Evolutionary conservation across 2,797 vertebrate genomes (phyloP), one percentile per base, ranked within the genome.

Genomic region (Cichlasoma orientale): DNA sequence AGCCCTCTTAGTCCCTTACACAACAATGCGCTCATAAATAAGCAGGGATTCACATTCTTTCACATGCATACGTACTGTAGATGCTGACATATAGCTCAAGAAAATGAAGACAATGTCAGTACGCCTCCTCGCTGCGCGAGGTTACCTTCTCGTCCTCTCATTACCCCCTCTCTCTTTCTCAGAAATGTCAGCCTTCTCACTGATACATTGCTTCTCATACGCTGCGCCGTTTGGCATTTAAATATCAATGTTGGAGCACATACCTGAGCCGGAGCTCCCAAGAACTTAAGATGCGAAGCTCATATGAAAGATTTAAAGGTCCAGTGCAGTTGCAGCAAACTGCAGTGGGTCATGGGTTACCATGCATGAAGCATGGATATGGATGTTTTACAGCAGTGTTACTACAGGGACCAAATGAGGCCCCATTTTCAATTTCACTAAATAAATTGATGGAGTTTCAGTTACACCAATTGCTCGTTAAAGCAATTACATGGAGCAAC

Each of bases 191-290:
- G 78, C 71, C 75, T 74, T 71, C 53, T 72, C 75, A 31, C 71
- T 25, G 66, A 83, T 56, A 53, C 71, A 47, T 75, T 56, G 29
- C 80, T 36, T 68, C 82, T 72, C 82, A 75, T 77, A 55, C 25
- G 56, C 73, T 5, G 70, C 68, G 53, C 50, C 16, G 9, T 70
- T 82, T 92, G 90, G 80, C 90, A 86, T 92, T 92, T 91, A 89
- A 88, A 90, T 85, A 86, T 79, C 87, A 86, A 10, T 7, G 70
- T 18, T 44, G 75, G 50, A 68, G 63, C 53, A 11, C 31, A 23
- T 14, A 53, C 27, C 57, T 13, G 31, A 61, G 27, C 50, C 31
- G 55, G 1, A 59, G 75, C 75, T 79, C 10, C 4, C 52, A 84
- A 77, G 82, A 59, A 72, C 74, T 79, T 56, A 23, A 85, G 69